phyloP scores from a whole-genome alignment of 2,113 vertebrate species.

The Eulacestoma nigropectus region DNA sequence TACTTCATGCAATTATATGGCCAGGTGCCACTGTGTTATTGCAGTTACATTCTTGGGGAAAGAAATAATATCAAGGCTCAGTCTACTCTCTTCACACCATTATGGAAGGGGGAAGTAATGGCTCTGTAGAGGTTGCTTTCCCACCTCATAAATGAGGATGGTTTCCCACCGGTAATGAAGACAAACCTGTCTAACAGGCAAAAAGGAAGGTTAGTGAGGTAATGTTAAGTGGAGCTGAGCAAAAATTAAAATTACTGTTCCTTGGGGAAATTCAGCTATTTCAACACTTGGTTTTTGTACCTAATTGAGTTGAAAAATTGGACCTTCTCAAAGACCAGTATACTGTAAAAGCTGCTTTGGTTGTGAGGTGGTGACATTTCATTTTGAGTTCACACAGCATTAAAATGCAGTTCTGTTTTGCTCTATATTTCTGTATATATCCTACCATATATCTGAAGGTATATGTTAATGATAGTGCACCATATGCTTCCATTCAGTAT shows the following conservation, averaged over 20 bases:
- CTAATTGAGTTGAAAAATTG: slow-evolving; percentile 36
- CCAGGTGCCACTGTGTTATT: not conserved
- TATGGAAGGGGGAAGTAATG: slow-evolving; percentile 38
- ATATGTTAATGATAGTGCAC: not conserved
- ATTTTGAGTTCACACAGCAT: not conserved
- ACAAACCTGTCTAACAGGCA: not conserved
- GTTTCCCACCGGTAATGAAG: slow-evolving; percentile 6
- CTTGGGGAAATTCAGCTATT: slow-evolving; percentile 19
- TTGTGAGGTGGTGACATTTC: not conserved
- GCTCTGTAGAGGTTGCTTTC: slow-evolving; percentile 47
- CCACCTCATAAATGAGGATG: slow-evolving; percentile 51
- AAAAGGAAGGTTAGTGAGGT: not conserved
- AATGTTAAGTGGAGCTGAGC: not conserved
- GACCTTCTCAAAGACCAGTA: not conserved
- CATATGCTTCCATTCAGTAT: not conserved
- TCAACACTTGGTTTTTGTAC: slow-evolving; percentile 30
- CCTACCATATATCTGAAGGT: not conserved
- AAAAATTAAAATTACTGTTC: slow-evolving; percentile 32
- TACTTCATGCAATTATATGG: not conserved
- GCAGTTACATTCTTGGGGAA: not conserved
- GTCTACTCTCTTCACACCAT: not conserved
- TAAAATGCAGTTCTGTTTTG: not conserved
- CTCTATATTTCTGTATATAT: not conserved
- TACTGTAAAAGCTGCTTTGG: not conserved
- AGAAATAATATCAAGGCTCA: slow-evolving; percentile 15